These are phyloP conservation scores for Spea bombifrons DNA, from an alignment of 2,113 vertebrate species.

Conservation along the genomic window DNA sequence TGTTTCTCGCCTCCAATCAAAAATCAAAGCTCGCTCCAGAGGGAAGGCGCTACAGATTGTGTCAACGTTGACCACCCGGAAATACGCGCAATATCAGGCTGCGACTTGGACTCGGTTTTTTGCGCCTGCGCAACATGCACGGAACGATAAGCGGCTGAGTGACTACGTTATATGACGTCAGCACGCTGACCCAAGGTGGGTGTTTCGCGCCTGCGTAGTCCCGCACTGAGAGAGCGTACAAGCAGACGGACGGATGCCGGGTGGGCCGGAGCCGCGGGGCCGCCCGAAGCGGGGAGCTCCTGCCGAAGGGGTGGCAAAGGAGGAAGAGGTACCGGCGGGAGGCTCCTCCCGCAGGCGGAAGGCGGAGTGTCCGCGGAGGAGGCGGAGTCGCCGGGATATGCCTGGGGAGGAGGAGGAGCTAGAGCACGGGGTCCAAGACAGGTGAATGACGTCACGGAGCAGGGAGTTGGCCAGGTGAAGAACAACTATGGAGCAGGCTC, in stretches of 20 bases:
- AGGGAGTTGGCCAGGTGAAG: conserved; percentile 9
- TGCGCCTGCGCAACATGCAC: not conserved
- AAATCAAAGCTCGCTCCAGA: not conserved
- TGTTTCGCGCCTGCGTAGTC: conserved; percentile 40
- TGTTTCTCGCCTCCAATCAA: not conserved
- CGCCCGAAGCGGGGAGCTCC: conserved; percentile 34
- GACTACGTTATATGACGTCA: conserved; percentile 23
- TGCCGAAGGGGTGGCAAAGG: conserved; percentile 23
- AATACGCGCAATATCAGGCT: not conserved
- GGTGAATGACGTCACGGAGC: conserved; percentile 33
- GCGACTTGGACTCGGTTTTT: not conserved
- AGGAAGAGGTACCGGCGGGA: conserved; percentile 28
- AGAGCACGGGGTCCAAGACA: conserved; percentile 33
- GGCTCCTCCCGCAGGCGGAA: conserved; percentile 42
- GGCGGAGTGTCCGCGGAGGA: conserved; percentile 44
- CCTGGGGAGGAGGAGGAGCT: conserved; percentile 45
- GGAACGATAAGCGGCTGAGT: not conserved
- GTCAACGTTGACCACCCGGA: not conserved
- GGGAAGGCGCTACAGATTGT: not conserved
- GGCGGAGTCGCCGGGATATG: conserved; percentile 42
- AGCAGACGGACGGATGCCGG: conserved; percentile 46
- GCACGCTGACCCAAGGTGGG: conserved; percentile 36
- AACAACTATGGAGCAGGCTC: not conserved
- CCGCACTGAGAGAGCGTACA: conserved; percentile 21
- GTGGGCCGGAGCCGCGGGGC: conserved; percentile 44